A percentile compares a stretch with the other conserved stretches of the same genome.
Conservation (phyloP, 2,113 vertebrate genomes). For the Scalopus aquaticus region DNA sequence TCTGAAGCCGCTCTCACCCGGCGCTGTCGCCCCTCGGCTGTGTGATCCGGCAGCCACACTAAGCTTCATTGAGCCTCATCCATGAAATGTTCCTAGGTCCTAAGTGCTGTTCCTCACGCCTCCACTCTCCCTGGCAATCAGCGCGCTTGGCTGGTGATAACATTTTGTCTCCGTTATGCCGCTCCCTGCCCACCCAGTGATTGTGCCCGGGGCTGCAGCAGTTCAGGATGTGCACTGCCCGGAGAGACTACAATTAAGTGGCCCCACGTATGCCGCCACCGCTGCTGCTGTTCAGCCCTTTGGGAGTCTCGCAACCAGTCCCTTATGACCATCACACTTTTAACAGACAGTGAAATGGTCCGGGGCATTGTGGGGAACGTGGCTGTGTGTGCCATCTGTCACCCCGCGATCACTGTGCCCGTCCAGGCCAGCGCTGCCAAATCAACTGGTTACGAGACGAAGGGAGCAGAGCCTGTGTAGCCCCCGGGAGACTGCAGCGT, state of each 20-base stretch:
- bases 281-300: background rate
- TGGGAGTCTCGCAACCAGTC: background rate
- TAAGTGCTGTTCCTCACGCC: rapidly evolving
- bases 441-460: no score
- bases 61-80: background rate
- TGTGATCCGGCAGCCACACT: background rate
- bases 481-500: no score
- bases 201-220: background rate
- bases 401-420: no score
- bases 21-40: background rate
- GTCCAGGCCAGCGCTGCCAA: no score
- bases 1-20: background rate
- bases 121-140: background rate
- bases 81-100: background rate
- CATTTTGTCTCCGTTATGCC: background rate
- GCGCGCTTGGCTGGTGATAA: background rate
- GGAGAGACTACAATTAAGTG: background rate
- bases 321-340: no score
- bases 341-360: background rate
- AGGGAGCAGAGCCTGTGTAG: no score
- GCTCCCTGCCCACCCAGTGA: background rate
- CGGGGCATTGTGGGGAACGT: no score
- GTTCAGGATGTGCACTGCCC: background rate
- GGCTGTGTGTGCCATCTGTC: no score
- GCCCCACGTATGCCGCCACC: background rate